A percentile compares a stretch with the other conserved stretches of the same genome.
phyloP scores from a whole-genome alignment of 2,113 vertebrate species.

The Cepphus grylle region DNA sequence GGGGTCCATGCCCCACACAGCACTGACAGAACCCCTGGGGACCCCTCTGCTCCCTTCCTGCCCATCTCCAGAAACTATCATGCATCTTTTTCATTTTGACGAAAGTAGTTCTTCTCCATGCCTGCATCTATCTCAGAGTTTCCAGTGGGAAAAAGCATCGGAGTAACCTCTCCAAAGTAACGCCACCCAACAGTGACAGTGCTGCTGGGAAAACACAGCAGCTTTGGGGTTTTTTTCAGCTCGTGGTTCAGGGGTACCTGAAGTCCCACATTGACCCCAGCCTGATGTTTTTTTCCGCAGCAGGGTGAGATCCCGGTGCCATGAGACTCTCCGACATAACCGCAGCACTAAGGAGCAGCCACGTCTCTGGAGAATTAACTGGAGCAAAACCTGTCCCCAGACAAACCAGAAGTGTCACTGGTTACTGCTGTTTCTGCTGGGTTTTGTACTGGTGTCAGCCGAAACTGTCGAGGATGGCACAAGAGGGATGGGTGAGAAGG shows the following conservation, averaged over 20 bases:
- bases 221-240: neutral
- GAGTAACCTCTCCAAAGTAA: neutral
- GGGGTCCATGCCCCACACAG: rapidly evolving
- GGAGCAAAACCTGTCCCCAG: neutral
- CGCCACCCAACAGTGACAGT: neutral
- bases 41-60: neutral
- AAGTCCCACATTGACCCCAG: neutral
- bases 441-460: neutral
- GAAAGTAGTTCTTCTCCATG: neutral
- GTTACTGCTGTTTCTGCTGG: neutral
- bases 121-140: neutral
- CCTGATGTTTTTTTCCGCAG: neutral
- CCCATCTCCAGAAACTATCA: neutral
- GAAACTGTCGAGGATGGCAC: neutral
- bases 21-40: neutral
- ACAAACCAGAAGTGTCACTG: neutral
- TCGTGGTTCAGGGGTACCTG: neutral
- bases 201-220: neutral
- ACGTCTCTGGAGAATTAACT: neutral
- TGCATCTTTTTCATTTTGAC: neutral
- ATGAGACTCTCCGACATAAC: neutral
- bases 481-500: neutral
- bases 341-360: neutral
- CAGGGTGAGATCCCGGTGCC: neutral
- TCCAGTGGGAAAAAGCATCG: neutral